These are phyloP conservation scores for Delphinapterus leucas DNA, from an alignment of 2,113 vertebrate species.

Conservation along the genomic window DNA sequence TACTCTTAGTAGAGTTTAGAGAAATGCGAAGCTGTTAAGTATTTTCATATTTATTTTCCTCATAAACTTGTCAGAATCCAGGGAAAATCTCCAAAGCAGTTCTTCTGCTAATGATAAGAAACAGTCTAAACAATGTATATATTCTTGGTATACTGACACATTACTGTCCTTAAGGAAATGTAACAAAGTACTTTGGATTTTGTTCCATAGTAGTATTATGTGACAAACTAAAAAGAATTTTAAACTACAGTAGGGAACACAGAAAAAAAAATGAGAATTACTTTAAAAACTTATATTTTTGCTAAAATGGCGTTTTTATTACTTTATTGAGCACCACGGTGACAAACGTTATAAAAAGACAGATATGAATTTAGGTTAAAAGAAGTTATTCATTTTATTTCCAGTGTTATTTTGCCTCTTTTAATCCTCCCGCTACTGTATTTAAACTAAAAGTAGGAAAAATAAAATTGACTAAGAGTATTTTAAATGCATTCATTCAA, in stretches of 20 bases:
- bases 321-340: neutral
- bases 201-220: neutral
- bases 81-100: neutral
- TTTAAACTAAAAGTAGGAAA: constrained; percentile 24
- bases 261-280: neutral
- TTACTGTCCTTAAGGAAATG: neutral
- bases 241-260: neutral
- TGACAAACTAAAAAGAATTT: neutral
- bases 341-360: constrained; percentile 21
- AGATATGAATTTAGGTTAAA: constrained; percentile 26
- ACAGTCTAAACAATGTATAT: neutral
- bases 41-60: neutral
- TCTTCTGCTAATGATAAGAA: neutral
- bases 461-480: neutral
- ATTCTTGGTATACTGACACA: neutral
- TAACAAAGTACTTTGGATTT: neutral
- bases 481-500: constrained; percentile 18
- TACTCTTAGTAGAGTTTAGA: neutral
- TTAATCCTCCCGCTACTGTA: constrained; percentile 12
- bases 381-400: neutral
- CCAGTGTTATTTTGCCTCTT: neutral
- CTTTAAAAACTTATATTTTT: neutral
- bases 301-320: constrained; percentile 21
- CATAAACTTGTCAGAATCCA: neutral
- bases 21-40: neutral